A percentile compares a stretch with the other conserved stretches of the same genome.
phyloP scores from a whole-genome alignment of 2,888 invertebrate species.

The Chironomus tentans region DNA sequence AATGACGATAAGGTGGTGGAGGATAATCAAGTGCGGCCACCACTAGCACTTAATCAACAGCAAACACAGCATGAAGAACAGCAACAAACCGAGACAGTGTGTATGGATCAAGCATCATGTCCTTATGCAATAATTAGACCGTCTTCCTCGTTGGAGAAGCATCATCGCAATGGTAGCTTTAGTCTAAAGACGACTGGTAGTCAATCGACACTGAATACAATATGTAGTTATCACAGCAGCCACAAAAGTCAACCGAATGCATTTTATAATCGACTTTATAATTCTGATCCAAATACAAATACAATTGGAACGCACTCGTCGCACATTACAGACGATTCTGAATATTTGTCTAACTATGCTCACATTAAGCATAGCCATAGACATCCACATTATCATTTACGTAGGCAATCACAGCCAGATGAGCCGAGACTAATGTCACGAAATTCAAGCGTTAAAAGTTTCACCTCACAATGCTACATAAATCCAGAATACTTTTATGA shows the following conservation, averaged over 20 bases:
- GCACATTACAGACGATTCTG: neutral
- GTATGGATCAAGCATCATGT: slow-evolving; percentile 2
- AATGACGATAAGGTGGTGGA: slow-evolving; percentile 21
- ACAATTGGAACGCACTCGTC: neutral
- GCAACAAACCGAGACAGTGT: neutral
- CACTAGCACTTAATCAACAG: neutral
- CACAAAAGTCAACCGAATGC: slow-evolving; percentile 8
- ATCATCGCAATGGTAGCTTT: neutral
- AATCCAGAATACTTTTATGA: slow-evolving; percentile 25
- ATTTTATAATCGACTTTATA: neutral
- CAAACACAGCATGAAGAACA: neutral
- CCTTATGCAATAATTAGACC: neutral
- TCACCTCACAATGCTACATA: slow-evolving; percentile 18
- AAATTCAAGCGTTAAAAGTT: slow-evolving; percentile 26
- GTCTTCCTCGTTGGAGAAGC: slow-evolving; percentile 5
- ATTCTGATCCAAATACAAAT: slow-evolving; percentile 23
- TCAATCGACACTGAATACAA: slow-evolving; percentile 22
- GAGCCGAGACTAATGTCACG: slow-evolving; percentile 12
- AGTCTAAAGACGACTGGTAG: slow-evolving; percentile 5
- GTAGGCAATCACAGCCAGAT: slow-evolving; percentile 23
- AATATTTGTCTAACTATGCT: slow-evolving; percentile 18
- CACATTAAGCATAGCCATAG: slow-evolving; percentile 23
- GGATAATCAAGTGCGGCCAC: neutral
- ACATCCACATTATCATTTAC: slow-evolving; percentile 19
- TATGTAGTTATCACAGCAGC: slow-evolving; percentile 15